phyloP scores from a whole-genome alignment of 2,797 vertebrate species.

The Diceros bicornis region DNA sequence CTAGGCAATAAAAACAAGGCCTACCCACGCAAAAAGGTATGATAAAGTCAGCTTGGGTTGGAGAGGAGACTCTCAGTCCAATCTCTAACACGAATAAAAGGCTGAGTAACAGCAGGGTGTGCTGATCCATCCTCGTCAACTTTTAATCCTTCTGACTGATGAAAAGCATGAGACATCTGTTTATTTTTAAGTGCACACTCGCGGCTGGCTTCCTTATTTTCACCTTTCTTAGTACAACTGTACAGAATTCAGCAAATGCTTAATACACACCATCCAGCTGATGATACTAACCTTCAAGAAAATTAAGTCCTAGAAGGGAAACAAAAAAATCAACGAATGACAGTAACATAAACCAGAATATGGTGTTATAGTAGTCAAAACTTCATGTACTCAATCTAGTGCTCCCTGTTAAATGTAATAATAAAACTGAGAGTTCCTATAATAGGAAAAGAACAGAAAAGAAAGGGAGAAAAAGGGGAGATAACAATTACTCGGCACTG shows the following conservation, averaged over 20 bases:
- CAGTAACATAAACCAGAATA: neutral
- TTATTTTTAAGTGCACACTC: slow-evolving; percentile 82
- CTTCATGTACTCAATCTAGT: neutral
- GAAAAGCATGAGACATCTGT: slow-evolving; percentile 79
- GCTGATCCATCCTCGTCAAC: slow-evolving; percentile 68
- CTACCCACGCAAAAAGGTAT: neutral
- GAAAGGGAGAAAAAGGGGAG: neutral
- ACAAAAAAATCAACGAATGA: slow-evolving; percentile 26
- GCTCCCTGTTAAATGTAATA: slow-evolving; percentile 22
- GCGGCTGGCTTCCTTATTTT: slow-evolving; percentile 67
- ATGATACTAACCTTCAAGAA: neutral
- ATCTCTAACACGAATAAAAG: slow-evolving; percentile 24
- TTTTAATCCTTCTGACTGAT: slow-evolving; percentile 77
- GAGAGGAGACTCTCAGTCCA: neutral
- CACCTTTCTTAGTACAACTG: slow-evolving; percentile 53
- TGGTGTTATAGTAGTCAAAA: neutral
- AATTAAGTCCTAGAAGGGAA: slow-evolving; percentile 21
- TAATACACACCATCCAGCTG: neutral
- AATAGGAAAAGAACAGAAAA: neutral
- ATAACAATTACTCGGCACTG: neutral
- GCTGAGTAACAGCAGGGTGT: slow-evolving; percentile 51
- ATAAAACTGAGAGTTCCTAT: neutral
- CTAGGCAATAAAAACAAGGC: neutral
- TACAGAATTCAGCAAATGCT: slow-evolving; percentile 57
- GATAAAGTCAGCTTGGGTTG: neutral